A percentile compares a stretch with the other conserved stretches of the same genome.
phyloP scores from a whole-genome alignment of 2,113 vertebrate genomes.

The Tympanuchus pallidicinctus region DNA sequence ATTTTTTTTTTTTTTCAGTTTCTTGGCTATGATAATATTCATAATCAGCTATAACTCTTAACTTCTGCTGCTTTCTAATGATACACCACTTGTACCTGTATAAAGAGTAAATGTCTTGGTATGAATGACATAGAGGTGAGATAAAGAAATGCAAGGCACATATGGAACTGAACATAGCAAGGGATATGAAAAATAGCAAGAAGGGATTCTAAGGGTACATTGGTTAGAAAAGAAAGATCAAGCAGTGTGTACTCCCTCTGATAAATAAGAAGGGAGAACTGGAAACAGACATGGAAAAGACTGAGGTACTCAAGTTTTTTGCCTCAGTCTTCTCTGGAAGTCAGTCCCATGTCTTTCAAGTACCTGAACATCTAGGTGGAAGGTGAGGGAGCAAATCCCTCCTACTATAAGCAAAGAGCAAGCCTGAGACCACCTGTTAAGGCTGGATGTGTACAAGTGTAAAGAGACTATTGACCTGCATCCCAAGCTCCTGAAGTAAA shows the following conservation, averaged over 20 bases:
- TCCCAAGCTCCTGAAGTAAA: no score
- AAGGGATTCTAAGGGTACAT: not conserved
- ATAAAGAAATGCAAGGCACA: not conserved
- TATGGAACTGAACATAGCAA: not conserved
- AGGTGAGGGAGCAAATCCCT: not conserved
- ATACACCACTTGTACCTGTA: not conserved
- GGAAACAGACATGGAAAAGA: not conserved
- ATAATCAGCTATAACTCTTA: not conserved
- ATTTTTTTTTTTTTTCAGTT: not conserved
- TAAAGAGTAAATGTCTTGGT: not conserved
- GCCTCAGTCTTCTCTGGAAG: not conserved
- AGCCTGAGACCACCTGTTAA: no score
- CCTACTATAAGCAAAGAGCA: not conserved
- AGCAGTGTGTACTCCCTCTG: not conserved
- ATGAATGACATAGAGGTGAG: not conserved
- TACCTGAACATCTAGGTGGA: not conserved
- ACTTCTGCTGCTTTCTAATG: not conserved
- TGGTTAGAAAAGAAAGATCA: not conserved
- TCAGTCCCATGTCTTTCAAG: not conserved
- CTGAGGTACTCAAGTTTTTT: not conserved
- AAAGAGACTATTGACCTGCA: no score
- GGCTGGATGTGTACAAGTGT: no score
- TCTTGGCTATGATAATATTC: not conserved
- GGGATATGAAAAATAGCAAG: not conserved
- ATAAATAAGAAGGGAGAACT: not conserved